Evolutionary conservation across 2,888 invertebrate genomes (phyloP).

Genomic region (Antitype chi): DNA sequence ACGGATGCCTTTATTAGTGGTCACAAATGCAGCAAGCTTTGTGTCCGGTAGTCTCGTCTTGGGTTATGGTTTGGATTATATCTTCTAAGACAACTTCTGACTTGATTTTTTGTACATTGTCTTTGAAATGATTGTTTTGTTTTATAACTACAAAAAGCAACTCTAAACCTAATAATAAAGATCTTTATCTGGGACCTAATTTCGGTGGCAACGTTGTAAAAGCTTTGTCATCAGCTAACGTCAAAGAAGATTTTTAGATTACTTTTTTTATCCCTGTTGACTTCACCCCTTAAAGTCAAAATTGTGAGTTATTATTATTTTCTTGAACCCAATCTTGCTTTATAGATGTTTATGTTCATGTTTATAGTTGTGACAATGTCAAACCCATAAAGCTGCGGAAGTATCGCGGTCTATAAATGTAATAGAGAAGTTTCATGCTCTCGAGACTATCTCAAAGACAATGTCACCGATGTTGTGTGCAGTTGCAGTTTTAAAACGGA

Average conservation of each 20-base stretch:
- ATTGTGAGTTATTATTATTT: background rate
- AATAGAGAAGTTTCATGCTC: constrained; percentile 17
- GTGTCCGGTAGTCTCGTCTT: too few relatives aligned
- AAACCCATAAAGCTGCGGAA: constrained; percentile 9
- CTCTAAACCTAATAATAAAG: background rate
- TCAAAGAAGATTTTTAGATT: background rate
- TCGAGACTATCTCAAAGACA: constrained; percentile 28
- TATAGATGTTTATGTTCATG: background rate
- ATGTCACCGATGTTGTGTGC: constrained; percentile 15
- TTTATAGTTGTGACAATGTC: constrained; percentile 39
- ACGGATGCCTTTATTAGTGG: background rate
- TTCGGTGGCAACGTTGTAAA: background rate
- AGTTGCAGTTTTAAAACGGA: constrained; percentile 19
- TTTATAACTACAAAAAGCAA: too few relatives aligned
- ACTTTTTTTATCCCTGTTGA: background rate
- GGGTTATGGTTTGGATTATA: background rate
- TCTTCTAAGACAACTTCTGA: background rate
- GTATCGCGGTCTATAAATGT: constrained; percentile 2
- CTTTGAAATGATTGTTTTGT: background rate
- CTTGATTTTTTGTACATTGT: background rate
- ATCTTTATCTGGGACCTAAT: too few relatives aligned
- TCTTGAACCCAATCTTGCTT: background rate
- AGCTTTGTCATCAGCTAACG: background rate
- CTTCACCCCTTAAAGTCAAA: background rate
- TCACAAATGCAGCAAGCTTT: too few relatives aligned